phyloP scores from a whole-genome alignment of 2,888 invertebrate species.

The Eulithis testata region DNA sequence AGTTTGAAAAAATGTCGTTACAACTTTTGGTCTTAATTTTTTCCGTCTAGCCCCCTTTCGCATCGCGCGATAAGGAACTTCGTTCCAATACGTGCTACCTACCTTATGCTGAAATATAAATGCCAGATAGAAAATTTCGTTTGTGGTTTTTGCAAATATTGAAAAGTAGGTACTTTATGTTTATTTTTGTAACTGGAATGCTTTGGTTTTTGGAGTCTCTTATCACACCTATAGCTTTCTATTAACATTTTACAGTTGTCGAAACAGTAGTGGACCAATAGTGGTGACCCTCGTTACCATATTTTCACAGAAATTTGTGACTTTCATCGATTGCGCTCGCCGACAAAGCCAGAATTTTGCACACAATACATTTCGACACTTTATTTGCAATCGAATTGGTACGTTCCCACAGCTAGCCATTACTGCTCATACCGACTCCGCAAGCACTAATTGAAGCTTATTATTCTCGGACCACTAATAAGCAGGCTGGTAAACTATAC shows the following conservation, averaged over 20 bases:
- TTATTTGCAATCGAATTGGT: conserved; percentile 57
- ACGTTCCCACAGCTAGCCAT: conserved; percentile 61
- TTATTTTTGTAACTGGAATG: too few species aligned
- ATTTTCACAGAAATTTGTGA: conserved; percentile 19
- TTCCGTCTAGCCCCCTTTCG: too few species aligned
- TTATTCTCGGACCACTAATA: conserved; percentile 21
- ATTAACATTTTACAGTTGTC: not conserved
- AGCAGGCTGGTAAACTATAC: not conserved
- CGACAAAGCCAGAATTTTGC: conserved; percentile 33
- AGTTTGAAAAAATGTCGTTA: too few species aligned
- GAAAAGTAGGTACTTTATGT: too few species aligned
- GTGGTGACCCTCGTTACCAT: conserved; percentile 11
- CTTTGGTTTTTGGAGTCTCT: not conserved
- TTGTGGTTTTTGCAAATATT: too few species aligned
- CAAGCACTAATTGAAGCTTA: conserved; percentile 52
- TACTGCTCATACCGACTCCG: conserved; percentile 55
- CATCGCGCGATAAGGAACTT: too few species aligned
- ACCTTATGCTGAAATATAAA: too few species aligned
- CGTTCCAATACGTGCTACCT: too few species aligned
- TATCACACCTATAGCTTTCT: not conserved
- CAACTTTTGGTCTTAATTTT: too few species aligned
- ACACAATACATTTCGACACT: conserved; percentile 58
- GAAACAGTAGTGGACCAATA: not conserved
- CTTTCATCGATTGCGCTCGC: conserved; percentile 20
- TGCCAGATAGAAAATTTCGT: too few species aligned